These are phyloP conservation scores for Tupiocoris notatus DNA, from an alignment of 2,888 invertebrate genomes.

Conservation along the genomic window DNA sequence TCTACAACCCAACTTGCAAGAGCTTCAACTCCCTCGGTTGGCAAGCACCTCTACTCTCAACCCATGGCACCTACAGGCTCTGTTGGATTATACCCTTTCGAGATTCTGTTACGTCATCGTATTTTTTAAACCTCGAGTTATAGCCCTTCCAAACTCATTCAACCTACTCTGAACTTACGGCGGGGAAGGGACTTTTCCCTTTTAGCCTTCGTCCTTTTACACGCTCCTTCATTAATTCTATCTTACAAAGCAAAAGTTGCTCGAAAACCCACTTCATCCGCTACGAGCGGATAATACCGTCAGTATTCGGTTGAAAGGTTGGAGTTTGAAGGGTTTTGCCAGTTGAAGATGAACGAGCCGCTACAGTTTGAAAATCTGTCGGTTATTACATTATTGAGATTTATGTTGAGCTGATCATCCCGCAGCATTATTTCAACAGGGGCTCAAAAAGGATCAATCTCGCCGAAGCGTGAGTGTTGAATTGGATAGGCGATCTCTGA, in stretches of 20 bases:
- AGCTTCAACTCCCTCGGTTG: not conserved
- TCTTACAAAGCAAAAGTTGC: conserved; percentile 28
- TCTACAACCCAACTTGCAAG: conserved; percentile 19
- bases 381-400: not conserved
- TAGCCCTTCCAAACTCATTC: not conserved
- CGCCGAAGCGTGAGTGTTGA: no score
- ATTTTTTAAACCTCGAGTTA: conserved; percentile 23
- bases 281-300: not conserved
- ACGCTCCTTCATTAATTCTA: conserved; percentile 35
- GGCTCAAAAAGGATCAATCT: no score
- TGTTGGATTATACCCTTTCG: conserved; percentile 16
- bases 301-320: not conserved
- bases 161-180: not conserved
- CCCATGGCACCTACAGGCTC: not conserved
- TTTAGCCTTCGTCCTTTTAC: conserved; percentile 14
- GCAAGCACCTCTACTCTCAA: not conserved
- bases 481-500: no score
- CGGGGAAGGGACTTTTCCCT: not conserved
- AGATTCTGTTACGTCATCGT: conserved; percentile 40
- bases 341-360: not conserved
- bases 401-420: not conserved
- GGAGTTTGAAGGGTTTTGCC: not conserved
- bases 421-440: not conserved
- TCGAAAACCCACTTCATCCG: not conserved
- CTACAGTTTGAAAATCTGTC: not conserved